phyloP scores from a whole-genome alignment of 2,113 vertebrate species.

The Dasypus novemcinctus region DNA sequence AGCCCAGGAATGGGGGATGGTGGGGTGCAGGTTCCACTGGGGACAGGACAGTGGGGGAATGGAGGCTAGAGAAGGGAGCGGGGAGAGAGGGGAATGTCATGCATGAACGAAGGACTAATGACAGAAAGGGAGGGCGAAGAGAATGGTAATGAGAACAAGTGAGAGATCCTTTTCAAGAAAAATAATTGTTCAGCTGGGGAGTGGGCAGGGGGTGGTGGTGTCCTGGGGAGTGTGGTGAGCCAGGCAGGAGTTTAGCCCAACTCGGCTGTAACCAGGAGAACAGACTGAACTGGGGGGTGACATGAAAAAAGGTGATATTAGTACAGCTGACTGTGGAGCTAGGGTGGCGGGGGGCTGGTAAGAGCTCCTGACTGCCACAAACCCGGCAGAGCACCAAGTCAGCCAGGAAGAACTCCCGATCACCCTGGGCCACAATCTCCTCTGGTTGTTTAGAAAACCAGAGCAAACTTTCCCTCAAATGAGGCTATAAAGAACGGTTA shows the following conservation, averaged over 20 bases:
- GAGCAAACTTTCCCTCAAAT: neutral
- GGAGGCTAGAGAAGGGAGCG: neutral
- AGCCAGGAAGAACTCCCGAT: neutral
- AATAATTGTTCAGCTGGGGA: rapidly evolving
- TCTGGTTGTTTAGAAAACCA: no score
- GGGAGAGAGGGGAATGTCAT: neutral
- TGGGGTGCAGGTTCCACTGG: neutral
- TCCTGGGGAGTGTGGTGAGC: neutral
- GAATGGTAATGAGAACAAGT: neutral
- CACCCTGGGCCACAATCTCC: neutral
- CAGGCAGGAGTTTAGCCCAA: neutral
- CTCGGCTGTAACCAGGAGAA: neutral
- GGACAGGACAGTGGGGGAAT: neutral
- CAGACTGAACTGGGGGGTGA: neutral
- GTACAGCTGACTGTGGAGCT: neutral
- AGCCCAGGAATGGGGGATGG: no score
- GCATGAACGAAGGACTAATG: neutral
- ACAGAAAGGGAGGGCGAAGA: neutral
- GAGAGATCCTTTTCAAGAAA: neutral
- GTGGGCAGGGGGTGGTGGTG: neutral
- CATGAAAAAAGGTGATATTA: neutral
- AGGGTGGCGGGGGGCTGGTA: rapidly evolving
- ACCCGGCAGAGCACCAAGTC: neutral
- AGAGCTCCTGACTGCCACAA: rapidly evolving
- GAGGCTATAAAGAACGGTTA: neutral